Evolutionary conservation across 2,888 invertebrate species (phyloP), one percentile per base, ranked within the genome.

Genomic region (Petrolisthes cinctipes): DNA sequence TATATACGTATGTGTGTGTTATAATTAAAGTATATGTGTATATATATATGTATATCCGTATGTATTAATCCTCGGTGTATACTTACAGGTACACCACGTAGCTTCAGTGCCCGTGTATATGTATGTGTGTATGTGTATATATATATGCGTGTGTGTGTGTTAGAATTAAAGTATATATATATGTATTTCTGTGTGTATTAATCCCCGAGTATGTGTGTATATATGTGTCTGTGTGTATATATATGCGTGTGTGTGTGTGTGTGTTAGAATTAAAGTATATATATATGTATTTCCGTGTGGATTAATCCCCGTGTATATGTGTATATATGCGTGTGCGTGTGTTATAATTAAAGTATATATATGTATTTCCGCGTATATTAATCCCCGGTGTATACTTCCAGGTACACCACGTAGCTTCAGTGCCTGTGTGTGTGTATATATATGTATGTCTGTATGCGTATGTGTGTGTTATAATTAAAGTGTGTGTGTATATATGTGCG

Each of bases 401-500:
- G 97, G 97, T 84, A 99, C 99, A 14, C 99, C 99, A 1, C 94
- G 99, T 91, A 99, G 98, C 93, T 99, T 99, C 93, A 98, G 98
- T 86, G 99, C 99, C 5, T 95, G 99, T 88, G 99, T 99, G 0
- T 94, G 99, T 53, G 99, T 99, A 53, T 99, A 99, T n/a, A n/a
- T n/a, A n/a, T n/a, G n/a, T n/a, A n/a, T n/a, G n/a, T n/a, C n/a
- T n/a, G n/a, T n/a, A n/a, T n/a, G n/a, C n/a, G n/a, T n/a, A n/a
- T n/a, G n/a, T 79, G 53, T 83, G 17, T 73, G n/a, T 53, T 23
- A 68, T 53, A 23, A 23, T 79, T 78, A 51, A 83, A 11, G 66
- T n/a, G n/a, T n/a, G 17, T 79, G 66, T 61, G 66, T n/a, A n/a
- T n/a, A n/a, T n/a, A n/a, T n/a, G n/a, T n/a, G n/a, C n/a, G n/a